Evolutionary conservation across 2,113 vertebrate species (phyloP).

Genomic region (Pontoporia blainvillei): DNA sequence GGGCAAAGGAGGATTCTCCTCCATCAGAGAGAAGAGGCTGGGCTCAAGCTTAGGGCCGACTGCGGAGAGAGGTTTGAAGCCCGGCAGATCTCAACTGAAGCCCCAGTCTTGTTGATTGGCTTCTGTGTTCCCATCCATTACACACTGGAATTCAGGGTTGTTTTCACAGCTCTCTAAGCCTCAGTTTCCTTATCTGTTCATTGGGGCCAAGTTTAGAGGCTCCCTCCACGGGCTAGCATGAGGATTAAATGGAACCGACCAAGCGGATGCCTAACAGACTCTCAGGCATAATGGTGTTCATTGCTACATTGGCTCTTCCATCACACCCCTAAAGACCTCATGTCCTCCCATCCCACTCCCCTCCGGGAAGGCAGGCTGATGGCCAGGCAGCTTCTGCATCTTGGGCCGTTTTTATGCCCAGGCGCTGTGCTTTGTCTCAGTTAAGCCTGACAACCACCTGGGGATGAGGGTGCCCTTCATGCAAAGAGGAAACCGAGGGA

Average conservation of each 20-base stretch:
- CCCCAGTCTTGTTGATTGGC: rapidly evolving
- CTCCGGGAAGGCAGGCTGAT: background rate
- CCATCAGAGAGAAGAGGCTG: background rate
- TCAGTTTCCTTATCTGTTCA: background rate
- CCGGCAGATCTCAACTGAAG: background rate
- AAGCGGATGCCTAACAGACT: rapidly evolving
- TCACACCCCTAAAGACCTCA: rapidly evolving
- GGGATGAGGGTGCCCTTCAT: background rate
- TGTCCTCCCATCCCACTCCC: background rate
- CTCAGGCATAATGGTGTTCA: rapidly evolving
- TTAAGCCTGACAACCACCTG: rapidly evolving
- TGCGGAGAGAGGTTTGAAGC: rapidly evolving
- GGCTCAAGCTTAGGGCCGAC: background rate
- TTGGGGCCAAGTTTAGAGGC: background rate
- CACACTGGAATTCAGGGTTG: background rate
- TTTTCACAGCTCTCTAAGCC: background rate
- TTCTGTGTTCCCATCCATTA: too few species aligned
- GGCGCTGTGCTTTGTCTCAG: background rate
- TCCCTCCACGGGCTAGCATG: too few species aligned
- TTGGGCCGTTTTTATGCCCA: rapidly evolving
- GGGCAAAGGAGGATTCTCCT: background rate
- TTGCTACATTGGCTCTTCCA: rapidly evolving
- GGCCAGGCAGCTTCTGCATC: background rate
- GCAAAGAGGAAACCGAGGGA: background rate
- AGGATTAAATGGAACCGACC: background rate